A percentile compares a stretch with the other conserved stretches of the same genome.
These are phyloP conservation scores for Macaria liturata DNA, from an alignment of 2,888 invertebrate genomes.

Conservation along the genomic window DNA sequence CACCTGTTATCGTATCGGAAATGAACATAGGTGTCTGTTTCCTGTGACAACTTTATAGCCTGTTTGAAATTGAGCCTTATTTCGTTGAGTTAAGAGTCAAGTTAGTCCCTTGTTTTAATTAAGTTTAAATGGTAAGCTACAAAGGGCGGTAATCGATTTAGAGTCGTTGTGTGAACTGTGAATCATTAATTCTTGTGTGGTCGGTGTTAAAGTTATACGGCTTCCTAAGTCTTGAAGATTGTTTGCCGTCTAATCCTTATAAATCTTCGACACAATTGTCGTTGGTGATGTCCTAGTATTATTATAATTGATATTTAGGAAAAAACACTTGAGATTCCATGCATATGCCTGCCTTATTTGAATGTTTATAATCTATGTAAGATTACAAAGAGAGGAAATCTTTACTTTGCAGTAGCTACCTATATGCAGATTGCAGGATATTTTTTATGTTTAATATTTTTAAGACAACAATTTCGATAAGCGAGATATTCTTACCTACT, in stretches of 20 bases:
- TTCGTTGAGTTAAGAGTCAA: slow-evolving; percentile 10
- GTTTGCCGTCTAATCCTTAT: background rate
- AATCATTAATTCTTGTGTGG: background rate
- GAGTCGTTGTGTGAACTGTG: slow-evolving; percentile 28
- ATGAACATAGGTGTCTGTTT: slow-evolving; percentile 25
- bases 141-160: slow-evolving; percentile 43
- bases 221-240: slow-evolving; percentile 21
- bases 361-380: no score
- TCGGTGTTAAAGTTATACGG: slow-evolving; percentile 6
- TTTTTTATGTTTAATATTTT: no score
- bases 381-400: no score
- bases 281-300: no score
- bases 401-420: no score
- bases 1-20: slow-evolving; percentile 26
- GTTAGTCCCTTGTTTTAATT: slow-evolving; percentile 25
- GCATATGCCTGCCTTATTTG: no score
- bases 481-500: no score
- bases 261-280: background rate
- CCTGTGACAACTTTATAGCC: slow-evolving; percentile 16
- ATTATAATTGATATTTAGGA: no score
- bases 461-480: no score
- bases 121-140: slow-evolving; percentile 28
- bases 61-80: slow-evolving; percentile 18
- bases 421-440: no score
- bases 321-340: no score